These are phyloP conservation scores for Trichogramma dendrolimi DNA, from an alignment of 2,888 invertebrate species.

Conservation along the genomic window DNA sequence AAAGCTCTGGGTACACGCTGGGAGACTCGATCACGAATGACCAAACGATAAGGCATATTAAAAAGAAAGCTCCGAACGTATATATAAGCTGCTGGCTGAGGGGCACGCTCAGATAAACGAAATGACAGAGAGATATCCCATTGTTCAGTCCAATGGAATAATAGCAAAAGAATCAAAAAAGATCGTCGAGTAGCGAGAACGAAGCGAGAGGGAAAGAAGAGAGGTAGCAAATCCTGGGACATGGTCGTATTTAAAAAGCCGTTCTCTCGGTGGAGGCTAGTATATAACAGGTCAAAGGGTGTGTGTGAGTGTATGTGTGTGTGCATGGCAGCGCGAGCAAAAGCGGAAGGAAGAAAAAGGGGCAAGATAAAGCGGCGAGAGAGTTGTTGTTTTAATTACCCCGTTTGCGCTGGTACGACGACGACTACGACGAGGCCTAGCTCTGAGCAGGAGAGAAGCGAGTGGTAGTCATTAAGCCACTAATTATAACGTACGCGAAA, in stretches of 20 bases:
- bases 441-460: slow-evolving; percentile 25
- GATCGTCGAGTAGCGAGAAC: background rate
- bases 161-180: slow-evolving; percentile 5
- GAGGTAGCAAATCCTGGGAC: slow-evolving; percentile 18
- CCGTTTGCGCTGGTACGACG: slow-evolving; percentile 36
- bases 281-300: slow-evolving; percentile 19
- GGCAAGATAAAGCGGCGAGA: slow-evolving; percentile 29
- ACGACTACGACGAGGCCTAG: too few species aligned
- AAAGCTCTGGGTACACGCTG: too few species aligned
- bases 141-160: too few species aligned
- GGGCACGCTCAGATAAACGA: too few species aligned
- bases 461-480: slow-evolving; percentile 50
- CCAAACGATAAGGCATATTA: too few species aligned
- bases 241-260: slow-evolving; percentile 6
- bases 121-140: too few species aligned
- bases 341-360: slow-evolving; percentile 18
- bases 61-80: too few species aligned
- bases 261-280: background rate
- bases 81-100: too few species aligned
- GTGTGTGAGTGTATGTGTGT: slow-evolving; percentile 28
- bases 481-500: slow-evolving; percentile 52
- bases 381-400: slow-evolving; percentile 51
- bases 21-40: too few species aligned
- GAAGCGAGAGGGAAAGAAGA: slow-evolving; percentile 8
- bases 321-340: slow-evolving; percentile 25